Evolutionary conservation across 2,888 invertebrate genomes (phyloP).

Genomic region (Pterostichus niger): DNA sequence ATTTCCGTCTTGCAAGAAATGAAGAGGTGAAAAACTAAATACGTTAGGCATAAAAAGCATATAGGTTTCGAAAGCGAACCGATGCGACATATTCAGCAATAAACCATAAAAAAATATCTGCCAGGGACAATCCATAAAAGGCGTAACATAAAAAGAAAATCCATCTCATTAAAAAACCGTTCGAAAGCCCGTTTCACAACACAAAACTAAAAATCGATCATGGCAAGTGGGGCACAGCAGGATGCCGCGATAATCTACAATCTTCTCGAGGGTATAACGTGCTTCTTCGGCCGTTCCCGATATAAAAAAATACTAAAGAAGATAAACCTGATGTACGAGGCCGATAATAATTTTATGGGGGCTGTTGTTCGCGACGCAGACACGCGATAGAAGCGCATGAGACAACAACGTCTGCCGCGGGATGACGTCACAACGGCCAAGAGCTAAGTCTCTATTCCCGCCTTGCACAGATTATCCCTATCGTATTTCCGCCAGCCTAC

Average conservation of each 20-base stretch:
- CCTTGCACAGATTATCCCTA: constrained; percentile 51
- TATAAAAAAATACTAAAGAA: constrained; percentile 67
- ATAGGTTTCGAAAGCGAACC: constrained; percentile 13
- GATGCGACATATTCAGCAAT: constrained; percentile 43
- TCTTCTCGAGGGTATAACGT: constrained; percentile 66
- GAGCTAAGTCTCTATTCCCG: not conserved
- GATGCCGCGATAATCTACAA: constrained; percentile 65
- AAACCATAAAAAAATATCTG: constrained; percentile 60
- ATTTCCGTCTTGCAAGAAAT: not conserved
- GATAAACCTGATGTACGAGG: constrained; percentile 67
- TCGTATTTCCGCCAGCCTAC: constrained; percentile 50
- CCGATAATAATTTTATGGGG: constrained; percentile 67
- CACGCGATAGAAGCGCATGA: constrained; percentile 63
- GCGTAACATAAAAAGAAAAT: constrained; percentile 61
- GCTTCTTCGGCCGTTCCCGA: constrained; percentile 60
- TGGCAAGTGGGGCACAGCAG: constrained; percentile 64
- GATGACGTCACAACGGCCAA: constrained; percentile 49
- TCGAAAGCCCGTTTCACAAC: constrained; percentile 59
- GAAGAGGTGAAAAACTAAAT: constrained; percentile 4
- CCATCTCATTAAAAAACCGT: constrained; percentile 66
- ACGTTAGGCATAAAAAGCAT: constrained; percentile 24
- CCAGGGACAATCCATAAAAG: constrained; percentile 63
- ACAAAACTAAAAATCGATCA: constrained; percentile 64
- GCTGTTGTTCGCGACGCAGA: constrained; percentile 63
- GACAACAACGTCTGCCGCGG: constrained; percentile 40